phyloP scores from a whole-genome alignment of 2,888 invertebrate genomes.

The Philopedon plagiatum region DNA sequence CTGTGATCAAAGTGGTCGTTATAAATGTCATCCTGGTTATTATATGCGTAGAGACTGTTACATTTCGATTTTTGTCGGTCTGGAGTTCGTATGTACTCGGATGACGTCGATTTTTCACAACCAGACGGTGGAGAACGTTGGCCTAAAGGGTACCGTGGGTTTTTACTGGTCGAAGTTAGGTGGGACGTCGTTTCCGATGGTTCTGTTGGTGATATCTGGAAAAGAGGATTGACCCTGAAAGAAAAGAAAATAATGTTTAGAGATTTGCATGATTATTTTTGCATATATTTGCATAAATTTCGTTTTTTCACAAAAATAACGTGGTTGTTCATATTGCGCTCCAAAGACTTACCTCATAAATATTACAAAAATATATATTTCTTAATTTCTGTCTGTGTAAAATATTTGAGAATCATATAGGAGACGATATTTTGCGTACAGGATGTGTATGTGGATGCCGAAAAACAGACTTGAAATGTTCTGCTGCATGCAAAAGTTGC shows the following conservation, averaged over 20 bases:
- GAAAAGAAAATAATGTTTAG: neutral
- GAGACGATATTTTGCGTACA: too few species aligned
- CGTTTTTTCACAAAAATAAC: too few species aligned
- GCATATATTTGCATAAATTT: too few species aligned
- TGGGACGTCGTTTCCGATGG: neutral
- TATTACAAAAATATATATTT: too few species aligned
- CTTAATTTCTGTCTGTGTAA: too few species aligned
- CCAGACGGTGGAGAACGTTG: slow-evolving; percentile 19
- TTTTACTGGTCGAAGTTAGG: neutral
- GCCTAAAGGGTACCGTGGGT: neutral
- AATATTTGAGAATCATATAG: too few species aligned
- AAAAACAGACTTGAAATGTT: too few species aligned
- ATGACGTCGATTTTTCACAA: slow-evolving; percentile 13
- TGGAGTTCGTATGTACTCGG: slow-evolving; percentile 19
- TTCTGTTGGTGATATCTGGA: neutral
- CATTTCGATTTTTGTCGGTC: slow-evolving; percentile 5
- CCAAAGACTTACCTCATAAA: too few species aligned
- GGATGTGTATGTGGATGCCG: too few species aligned
- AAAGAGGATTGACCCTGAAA: slow-evolving; percentile 46
- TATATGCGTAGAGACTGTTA: neutral
- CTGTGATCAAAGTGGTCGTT: neutral
- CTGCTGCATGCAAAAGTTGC: too few species aligned
- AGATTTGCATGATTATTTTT: too few species aligned
- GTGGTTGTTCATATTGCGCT: too few species aligned
- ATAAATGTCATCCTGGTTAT: neutral